Conservation (phyloP, 2,888 invertebrate species). For the Pimpla rufipes region DNA sequence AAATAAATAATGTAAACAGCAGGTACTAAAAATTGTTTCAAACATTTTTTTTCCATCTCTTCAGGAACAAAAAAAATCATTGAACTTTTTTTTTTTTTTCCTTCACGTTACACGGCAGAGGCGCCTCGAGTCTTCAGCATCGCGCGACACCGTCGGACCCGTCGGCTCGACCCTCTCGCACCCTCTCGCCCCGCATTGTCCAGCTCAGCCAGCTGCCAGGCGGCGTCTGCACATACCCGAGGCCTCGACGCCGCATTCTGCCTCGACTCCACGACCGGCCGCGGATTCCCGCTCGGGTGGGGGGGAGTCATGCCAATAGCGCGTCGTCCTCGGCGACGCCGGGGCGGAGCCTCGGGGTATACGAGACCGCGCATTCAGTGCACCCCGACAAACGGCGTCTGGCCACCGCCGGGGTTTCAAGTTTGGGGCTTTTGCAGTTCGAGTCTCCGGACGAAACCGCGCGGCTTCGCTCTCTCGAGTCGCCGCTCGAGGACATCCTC, state of each 20-base stretch:
- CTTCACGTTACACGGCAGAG: no score
- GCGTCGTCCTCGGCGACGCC: constrained; percentile 62
- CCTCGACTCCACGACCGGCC: not conserved
- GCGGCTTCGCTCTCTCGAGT: not conserved
- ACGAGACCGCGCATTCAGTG: constrained; percentile 72
- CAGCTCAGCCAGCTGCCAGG: constrained; percentile 51
- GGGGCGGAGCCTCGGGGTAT: constrained; percentile 80
- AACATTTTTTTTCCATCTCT: no score
- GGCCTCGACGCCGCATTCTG: constrained; percentile 38
- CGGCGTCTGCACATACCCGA: constrained; percentile 52
- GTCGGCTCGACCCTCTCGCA: not conserved
- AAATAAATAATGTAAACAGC: no score
- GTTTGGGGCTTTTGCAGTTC: constrained; percentile 64
- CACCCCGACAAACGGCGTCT: constrained; percentile 82
- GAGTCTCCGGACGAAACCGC: constrained; percentile 50
- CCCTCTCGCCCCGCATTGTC: constrained; percentile 39
- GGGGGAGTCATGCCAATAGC: constrained; percentile 74
- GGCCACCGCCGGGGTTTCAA: constrained; percentile 79
- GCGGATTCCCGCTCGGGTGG: constrained; percentile 7
- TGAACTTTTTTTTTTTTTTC: no score
- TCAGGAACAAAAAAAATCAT: no score
- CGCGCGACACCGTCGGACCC: no score
- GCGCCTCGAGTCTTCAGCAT: no score
- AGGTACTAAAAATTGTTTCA: no score
- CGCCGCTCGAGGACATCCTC: no score